These are phyloP conservation scores for Catharus fuscescens DNA, from an alignment of 2,113 vertebrate species.

Conservation along the genomic window DNA sequence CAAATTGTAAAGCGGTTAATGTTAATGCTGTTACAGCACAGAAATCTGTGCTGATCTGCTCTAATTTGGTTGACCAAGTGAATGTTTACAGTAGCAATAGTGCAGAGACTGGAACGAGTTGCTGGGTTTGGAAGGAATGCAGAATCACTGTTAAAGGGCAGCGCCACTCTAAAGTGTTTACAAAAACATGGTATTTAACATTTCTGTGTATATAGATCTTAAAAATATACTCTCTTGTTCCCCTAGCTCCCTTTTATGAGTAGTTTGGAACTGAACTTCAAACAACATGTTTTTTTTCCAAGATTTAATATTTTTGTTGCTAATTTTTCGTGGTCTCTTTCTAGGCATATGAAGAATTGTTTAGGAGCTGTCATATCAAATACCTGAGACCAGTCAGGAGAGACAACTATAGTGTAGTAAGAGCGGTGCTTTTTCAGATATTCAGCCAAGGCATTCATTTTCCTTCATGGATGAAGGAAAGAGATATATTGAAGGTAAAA, in stretches of 20 bases:
- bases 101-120: background rate
- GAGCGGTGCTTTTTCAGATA: slow-evolving; percentile 80
- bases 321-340: background rate
- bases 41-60: background rate
- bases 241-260: background rate
- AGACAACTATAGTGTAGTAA: slow-evolving; percentile 76
- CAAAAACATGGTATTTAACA: background rate
- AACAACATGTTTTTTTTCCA: background rate
- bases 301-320: background rate
- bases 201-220: background rate
- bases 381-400: slow-evolving; percentile 73
- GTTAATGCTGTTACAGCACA: background rate
- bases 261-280: background rate
- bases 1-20: background rate
- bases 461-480: slow-evolving; percentile 82
- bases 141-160: background rate
- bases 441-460: slow-evolving; percentile 79
- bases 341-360: slow-evolving; percentile 78
- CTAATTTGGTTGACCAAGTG: background rate
- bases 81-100: background rate
- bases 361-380: slow-evolving; percentile 71
- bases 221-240: background rate
- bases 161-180: background rate
- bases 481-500: slow-evolving; percentile 81
- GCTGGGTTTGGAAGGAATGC: background rate